These are phyloP conservation scores for Danaus plexippus DNA, from an alignment of 1,140 invertebrate genomes.

Conservation along the genomic window DNA sequence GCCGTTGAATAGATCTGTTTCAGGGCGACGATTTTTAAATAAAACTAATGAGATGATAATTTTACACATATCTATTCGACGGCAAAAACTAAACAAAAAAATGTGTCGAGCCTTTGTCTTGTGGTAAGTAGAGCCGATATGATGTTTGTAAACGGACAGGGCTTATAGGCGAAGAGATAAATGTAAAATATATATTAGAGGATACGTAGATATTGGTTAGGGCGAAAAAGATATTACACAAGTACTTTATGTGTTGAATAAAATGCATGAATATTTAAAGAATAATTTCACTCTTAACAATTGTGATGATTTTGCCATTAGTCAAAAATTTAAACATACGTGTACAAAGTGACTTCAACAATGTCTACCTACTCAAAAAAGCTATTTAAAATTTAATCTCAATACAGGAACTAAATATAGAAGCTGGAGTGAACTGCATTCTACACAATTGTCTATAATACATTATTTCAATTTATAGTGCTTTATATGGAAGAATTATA, in stretches of 20 bases:
- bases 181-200: conserved; percentile 31
- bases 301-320: conserved; percentile 70
- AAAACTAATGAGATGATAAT: too few species aligned
- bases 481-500: conserved; percentile 20
- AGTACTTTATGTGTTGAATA: conserved; percentile 33
- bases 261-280: conserved; percentile 45
- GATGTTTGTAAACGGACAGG: conserved; percentile 32
- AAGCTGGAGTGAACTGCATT: conserved; percentile 39
- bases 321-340: conserved; percentile 58
- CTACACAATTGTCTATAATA: conserved; percentile 17
- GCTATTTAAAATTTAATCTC: conserved; percentile 33
- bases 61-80: conserved; percentile 26
- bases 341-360: conserved; percentile 29
- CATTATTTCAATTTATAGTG: conserved; percentile 18
- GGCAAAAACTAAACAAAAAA: conserved; percentile 36
- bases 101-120: conserved; percentile 40
- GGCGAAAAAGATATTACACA: conserved; percentile 34
- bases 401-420: conserved; percentile 33
- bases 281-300: conserved; percentile 61
- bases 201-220: conserved; percentile 32
- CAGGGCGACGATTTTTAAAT: background rate
- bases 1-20: conserved; percentile 33
- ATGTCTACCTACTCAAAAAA: conserved; percentile 42
- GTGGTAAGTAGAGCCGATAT: conserved; percentile 36
- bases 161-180: conserved; percentile 36